Evolutionary conservation across 1,140 invertebrate species (phyloP), one percentile per base, ranked within the genome.

Genomic region (Drosophila busckii): DNA sequence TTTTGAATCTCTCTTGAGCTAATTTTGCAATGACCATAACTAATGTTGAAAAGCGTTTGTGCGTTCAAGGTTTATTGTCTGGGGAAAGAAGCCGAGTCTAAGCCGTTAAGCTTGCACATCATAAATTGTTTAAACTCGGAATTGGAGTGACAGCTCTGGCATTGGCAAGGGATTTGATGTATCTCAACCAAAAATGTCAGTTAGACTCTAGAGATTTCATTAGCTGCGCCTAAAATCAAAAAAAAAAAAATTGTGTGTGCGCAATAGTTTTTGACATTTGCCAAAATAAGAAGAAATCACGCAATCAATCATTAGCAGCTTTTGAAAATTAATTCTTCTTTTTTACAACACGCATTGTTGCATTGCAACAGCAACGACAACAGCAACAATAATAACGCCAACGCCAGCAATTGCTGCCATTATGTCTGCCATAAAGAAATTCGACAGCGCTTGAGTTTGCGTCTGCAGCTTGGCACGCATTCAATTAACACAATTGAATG

Each of bases 401-500:
- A 64, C 70, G 42, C 58, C 25, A 25, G 16, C 48, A 48, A 75
- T 59, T 55, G 70, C 70, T 75, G 70, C 70, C 70, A 75, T 70
- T 76, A 75, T 70, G 70, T 75, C 70, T 75, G 70, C 29, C 37
- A 41, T 40, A 64, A 40, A 50, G 63, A 73, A 68, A 73, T 69
- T 69, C 56, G 45, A 64, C 55, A 50, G 19, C 5, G 20, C n/a
- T 20, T 7, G 8, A 13, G 35, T 31, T 10, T 63, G 31, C 20
- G 2, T 19, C 7, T 62, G 62, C 50, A 49, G 70, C 71, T 32
- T 41, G 63, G 69, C 70, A 76, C 70, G 70, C 70, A 75, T 75
- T 76, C 65, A 75, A 75, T 75, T 75, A 75, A 60, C 64, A 65
- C 59, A 76, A 70, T 44, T 75, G 70, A 75, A 75, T 76, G 64